These are phyloP conservation scores for Siniperca scherzeri DNA, from an alignment of 2,797 vertebrate genomes.

Conservation along the genomic window DNA sequence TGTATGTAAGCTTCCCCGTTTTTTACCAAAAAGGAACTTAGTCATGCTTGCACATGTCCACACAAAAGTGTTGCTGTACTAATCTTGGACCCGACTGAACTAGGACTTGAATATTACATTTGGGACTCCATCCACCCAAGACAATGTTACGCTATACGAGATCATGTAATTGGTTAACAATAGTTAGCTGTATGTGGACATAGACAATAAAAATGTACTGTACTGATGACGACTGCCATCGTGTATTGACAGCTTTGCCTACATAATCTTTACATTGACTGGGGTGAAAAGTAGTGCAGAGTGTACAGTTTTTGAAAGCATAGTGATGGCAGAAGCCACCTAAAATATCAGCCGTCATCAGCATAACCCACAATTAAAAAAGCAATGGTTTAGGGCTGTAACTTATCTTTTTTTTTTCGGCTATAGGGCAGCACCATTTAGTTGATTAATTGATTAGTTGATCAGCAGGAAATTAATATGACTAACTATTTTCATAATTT, in stretches of 20 bases:
- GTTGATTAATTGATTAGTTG: background rate
- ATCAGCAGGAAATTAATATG: background rate
- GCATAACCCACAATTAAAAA: background rate
- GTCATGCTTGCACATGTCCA: background rate
- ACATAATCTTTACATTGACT: background rate
- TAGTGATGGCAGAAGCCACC: background rate
- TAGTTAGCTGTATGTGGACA: background rate
- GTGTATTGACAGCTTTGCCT: background rate
- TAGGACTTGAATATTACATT: background rate
- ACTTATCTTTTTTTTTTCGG: too few relatives aligned
- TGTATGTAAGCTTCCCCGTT: background rate
- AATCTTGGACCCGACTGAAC: background rate
- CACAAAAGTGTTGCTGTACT: background rate
- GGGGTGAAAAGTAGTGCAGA: background rate
- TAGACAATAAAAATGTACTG: too few relatives aligned
- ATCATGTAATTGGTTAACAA: background rate
- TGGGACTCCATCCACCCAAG: background rate
- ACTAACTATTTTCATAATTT: background rate
- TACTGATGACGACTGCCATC: background rate
- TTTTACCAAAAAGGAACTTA: background rate
- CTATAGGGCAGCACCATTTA: background rate
- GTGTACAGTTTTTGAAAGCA: background rate
- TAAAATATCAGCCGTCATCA: background rate
- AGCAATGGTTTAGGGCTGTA: background rate
- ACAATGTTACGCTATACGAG: background rate